Conservation (phyloP, 1,140 invertebrate species). For the Drosophila takahashii region DNA sequence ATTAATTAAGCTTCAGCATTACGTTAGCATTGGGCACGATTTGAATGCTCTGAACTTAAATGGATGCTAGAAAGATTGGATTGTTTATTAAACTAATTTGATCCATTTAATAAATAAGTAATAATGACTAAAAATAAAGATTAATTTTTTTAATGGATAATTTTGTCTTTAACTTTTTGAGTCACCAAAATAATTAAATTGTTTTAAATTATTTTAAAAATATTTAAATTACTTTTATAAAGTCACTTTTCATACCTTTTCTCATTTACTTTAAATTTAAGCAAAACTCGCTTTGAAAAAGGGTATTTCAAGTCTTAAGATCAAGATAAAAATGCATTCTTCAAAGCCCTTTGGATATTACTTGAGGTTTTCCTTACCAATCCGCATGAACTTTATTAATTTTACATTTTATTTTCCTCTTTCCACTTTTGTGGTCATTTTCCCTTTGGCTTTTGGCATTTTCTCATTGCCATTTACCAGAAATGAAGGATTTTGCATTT, state of each 20-base stretch:
- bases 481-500: constrained; percentile 3
- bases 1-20: constrained; percentile 64
- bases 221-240: neutral
- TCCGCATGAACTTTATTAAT: constrained; percentile 45
- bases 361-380: constrained; percentile 4
- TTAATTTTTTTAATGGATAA: too few species aligned
- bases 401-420: constrained; percentile 36
- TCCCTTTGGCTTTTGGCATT: constrained; percentile 4
- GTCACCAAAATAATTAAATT: too few species aligned
- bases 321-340: neutral
- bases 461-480: constrained; percentile 1
- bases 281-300: neutral
- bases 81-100: neutral
- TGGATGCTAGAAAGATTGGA: too few species aligned
- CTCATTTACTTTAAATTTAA: too few species aligned
- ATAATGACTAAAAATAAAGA: neutral
- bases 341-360: neutral
- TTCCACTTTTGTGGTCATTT: constrained; percentile 11
- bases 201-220: neutral
- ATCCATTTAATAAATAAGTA: neutral
- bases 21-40: constrained; percentile 1
- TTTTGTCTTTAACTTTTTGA: too few species aligned
- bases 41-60: neutral
- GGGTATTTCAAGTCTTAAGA: constrained; percentile 3
- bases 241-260: neutral